Percentiles rank a stretch among this genome's conserved stretches.
phyloP scores from a whole-genome alignment of 2,888 invertebrate genomes.

The Zygaena filipendulae region DNA sequence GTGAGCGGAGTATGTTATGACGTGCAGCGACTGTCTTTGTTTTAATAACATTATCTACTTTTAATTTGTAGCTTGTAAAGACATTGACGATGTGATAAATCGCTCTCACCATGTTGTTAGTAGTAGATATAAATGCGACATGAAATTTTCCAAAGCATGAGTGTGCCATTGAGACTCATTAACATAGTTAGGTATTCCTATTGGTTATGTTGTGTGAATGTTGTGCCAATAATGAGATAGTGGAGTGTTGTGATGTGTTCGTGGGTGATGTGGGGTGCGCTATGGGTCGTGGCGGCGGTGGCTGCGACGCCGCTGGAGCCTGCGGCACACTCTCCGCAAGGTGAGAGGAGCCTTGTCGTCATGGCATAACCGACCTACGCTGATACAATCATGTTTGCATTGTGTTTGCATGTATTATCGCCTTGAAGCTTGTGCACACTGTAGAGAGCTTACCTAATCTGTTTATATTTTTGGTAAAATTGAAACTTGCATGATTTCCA shows the following conservation, averaged over 20 bases:
- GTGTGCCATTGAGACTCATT: conserved; percentile 60
- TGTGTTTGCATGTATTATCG: conserved; percentile 33
- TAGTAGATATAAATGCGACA: too few relatives aligned
- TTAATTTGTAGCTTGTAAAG: conserved; percentile 36
- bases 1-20: conserved; percentile 54
- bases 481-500: neutral
- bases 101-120: too few relatives aligned
- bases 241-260: conserved; percentile 67
- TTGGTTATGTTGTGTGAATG: conserved; percentile 63
- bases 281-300: conserved; percentile 51
- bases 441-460: conserved; percentile 2
- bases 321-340: conserved; percentile 43
- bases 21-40: conserved; percentile 64
- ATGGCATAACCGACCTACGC: too few relatives aligned
- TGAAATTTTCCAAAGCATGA: conserved; percentile 61
- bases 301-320: conserved; percentile 54
- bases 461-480: neutral
- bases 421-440: conserved; percentile 2
- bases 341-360: conserved; percentile 56
- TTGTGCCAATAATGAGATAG: conserved; percentile 69
- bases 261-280: conserved; percentile 65
- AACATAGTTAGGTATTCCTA: conserved; percentile 62
- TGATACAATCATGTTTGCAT: conserved; percentile 21
- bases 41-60: conserved; percentile 46
- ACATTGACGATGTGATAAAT: conserved; percentile 53